Conservation (phyloP, 1,140 invertebrate species). For the Drepana arcuata region DNA sequence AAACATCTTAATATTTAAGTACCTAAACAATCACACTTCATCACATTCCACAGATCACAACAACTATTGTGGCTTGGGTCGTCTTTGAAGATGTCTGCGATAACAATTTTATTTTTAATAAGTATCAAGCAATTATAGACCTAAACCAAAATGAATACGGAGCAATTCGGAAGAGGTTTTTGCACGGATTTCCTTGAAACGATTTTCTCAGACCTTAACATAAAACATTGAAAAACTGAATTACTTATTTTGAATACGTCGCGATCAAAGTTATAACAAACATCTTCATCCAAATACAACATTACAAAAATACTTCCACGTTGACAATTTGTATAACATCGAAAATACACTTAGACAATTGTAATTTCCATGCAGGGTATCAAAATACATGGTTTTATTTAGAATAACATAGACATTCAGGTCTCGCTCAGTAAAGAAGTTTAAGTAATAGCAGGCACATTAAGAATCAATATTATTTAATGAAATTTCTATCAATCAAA, state of each 20-base stretch:
- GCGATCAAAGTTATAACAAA: conserved; percentile 17
- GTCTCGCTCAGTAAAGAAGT: too few relatives aligned
- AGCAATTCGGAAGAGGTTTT: too few relatives aligned
- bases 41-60: conserved; percentile 30
- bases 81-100: too few relatives aligned
- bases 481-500: not conserved
- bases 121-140: too few relatives aligned
- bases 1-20: too few relatives aligned
- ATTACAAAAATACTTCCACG: conserved; percentile 60
- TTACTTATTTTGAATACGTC: conserved; percentile 1
- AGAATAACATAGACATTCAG: too few relatives aligned
- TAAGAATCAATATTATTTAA: not conserved
- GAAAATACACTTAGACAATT: conserved; percentile 42
- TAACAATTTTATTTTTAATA: too few relatives aligned
- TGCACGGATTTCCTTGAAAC: too few relatives aligned
- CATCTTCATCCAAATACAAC: conserved; percentile 30
- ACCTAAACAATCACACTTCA: too few relatives aligned
- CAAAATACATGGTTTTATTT: not conserved
- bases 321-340: conserved; percentile 57
- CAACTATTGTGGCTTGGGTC: conserved; percentile 21
- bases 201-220: too few relatives aligned
- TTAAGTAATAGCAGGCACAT: too few relatives aligned
- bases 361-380: not conserved
- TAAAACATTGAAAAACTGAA: not conserved
- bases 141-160: too few relatives aligned